Base-by-base conservation (phyloP, 2,113 vertebrate genomes). In the Cyprinodon brontotheroides region DNA sequence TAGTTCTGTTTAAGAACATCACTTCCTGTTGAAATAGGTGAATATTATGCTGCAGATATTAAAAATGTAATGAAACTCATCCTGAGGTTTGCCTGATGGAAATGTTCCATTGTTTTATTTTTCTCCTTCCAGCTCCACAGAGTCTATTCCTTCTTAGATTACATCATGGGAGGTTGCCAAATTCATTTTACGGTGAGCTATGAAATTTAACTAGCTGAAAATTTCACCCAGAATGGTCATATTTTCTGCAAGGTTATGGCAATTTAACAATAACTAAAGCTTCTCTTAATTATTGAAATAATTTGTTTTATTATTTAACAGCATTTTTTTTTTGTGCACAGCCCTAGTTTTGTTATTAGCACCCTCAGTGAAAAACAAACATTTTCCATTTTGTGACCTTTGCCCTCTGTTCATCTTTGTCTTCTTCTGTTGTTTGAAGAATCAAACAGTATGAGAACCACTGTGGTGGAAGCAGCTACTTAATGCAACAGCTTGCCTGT, bases 111-210 rank as follows among this genome's bases (percentile, higher is more conserved):
- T 41, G 20, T 60, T 29, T 60, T 60, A 57, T 53, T 47, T 73
- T 72, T 11, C 83, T 59, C 70, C 68, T 67, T 82, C 77, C 94
- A 97, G 97, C 95, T 97, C 87, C 96, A 96, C 93, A 96, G 97
- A 95, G 95, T 97, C 17, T 97, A 96, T 85, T 98, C 97, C 72
- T 99, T 98, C 93, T 94, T 98, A 91, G 97, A 98, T 91, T 98
- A 97, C 93, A 96, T 99, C 92, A 97, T 98, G 98, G 98, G 98
- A 0, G 96, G 98, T 92, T 98, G 97, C 87, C 98, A 98, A 92
- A 97, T 99, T 87, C 97, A 99, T 89, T 99, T 97, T 91, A 99
- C 97, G 53, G 97, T 99, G 92, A 96, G 95, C 84, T 1, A 76
- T 89, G 72, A 61, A 45, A 36, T 65, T 80, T 57, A 20, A 57